A percentile compares a stretch with the other conserved stretches of the same genome.
Conservation (phyloP, 2,797 vertebrate species). For the Oophaga sylvatica region DNA sequence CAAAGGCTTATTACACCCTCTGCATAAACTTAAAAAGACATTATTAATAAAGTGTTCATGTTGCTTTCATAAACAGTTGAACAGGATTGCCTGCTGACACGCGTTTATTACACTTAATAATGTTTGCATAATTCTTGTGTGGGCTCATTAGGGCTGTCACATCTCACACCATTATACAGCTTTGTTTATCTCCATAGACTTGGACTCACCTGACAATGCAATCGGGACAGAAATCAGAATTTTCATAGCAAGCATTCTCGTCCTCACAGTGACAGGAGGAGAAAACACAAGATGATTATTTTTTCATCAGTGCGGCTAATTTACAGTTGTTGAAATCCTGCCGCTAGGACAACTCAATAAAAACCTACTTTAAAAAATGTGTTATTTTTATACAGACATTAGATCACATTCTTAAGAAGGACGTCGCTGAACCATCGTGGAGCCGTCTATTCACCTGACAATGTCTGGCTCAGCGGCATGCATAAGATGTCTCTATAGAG, state of each 20-base stretch:
- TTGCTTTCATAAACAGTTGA: slow-evolving; percentile 71
- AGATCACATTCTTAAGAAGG: background rate
- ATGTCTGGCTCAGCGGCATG: background rate
- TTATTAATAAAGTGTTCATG: slow-evolving; percentile 69
- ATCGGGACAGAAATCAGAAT: slow-evolving; percentile 13
- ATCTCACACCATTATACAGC: slow-evolving; percentile 65
- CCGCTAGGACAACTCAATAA: background rate
- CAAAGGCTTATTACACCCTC: slow-evolving; percentile 73
- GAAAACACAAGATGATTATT: slow-evolving; percentile 21
- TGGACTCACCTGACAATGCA: slow-evolving; percentile 51
- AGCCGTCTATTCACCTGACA: background rate
- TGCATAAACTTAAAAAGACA: slow-evolving; percentile 78
- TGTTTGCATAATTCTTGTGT: slow-evolving; percentile 76
- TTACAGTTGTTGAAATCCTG: slow-evolving; percentile 30
- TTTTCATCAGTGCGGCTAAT: slow-evolving; percentile 24
- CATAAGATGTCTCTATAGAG: background rate
- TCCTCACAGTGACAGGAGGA: slow-evolving; percentile 8
- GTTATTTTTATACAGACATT: background rate
- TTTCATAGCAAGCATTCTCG: slow-evolving; percentile 28
- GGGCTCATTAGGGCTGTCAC: slow-evolving; percentile 75
- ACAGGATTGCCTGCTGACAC: slow-evolving; percentile 70
- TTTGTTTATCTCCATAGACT: slow-evolving; percentile 67
- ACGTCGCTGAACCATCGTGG: background rate
- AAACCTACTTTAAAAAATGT: background rate
- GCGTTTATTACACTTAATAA: slow-evolving; percentile 79